Base-by-base conservation (phyloP, 1,140 invertebrate genomes). In the Drosophila sucinea region DNA sequence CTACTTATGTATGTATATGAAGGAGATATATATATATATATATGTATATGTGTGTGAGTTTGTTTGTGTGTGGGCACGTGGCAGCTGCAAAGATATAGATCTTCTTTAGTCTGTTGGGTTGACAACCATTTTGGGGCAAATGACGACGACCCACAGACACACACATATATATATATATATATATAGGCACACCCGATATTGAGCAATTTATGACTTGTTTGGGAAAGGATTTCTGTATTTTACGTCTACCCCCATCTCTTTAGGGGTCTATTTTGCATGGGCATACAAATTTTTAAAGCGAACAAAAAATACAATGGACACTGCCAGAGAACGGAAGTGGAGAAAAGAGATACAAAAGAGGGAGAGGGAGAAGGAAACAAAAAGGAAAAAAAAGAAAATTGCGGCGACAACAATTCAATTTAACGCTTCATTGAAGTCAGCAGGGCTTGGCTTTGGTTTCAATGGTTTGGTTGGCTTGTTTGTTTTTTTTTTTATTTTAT, bases 131-230 rank as follows among this genome's bases (percentile, higher is more conserved):
- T 51, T 51, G 44, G 44, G 44, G 23, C 44, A 51, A 51, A 51
- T 51, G 7, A 51, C 23, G 44, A 23, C 23, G 44, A 51, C 23
- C 44, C 11, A 27, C 44, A 51, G 3, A 10, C 10, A 40, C 11
- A 3, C 40, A 41, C 2, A 41, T 11, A 41, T 3, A 40, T 3
- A 44, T 5, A 44, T n/a, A 44, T 0, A 44, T n/a, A 44, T 17
- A 44, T 17, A 47, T 2, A 47, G 17, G 25, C 5, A 25, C 17
- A 47, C 32, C 23, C 56, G 38, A 58, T 58, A 77, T 83, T 67
- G 79, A 65, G 73, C 76, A 86, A 86, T 86, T 86, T 86, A 87
- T 89, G 84, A 83, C 83, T 89, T 89, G 83, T 87, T 86, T 85
- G 54, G 44, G 35, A 4, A 5, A 23, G 38, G 47, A 29, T 71